Evolutionary conservation across 2,888 invertebrate species (phyloP), one percentile per base, ranked within the genome.

Genomic region (Platycnemis pennipes): DNA sequence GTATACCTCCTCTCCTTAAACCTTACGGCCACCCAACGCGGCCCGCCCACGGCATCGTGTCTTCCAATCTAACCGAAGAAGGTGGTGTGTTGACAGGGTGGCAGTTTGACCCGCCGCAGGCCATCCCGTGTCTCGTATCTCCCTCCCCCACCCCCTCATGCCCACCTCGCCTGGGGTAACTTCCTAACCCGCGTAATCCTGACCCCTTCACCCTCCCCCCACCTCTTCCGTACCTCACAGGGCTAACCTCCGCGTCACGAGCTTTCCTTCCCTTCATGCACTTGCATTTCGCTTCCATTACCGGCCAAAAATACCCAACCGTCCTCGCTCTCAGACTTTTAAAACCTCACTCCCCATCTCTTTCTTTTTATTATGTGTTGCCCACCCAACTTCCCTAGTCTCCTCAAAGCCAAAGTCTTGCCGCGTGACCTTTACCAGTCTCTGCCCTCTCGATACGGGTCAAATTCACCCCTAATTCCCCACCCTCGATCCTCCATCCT

Each of bases 251-350:
- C 77, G 31, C 77, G 77, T 77, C 77, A 77, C 77, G 77, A 37
- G 37, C 77, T 16, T 77, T 77, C 37, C 77, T 11, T 77, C 37
- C 77, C 8, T 8, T 89, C 49, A 44, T 42, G 91, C 91, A 91
- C 91, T 91, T 91, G 63, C 63, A 91, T 69, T 91, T 91, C 45
- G 91, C 69, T 91, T 91, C 91, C 91, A 91, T 91, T 91, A 69
- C 63, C 26, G n/a, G 22, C 91, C 63, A 91, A 91, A 91, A 91
- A 91, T 91, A 91, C 91, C 56, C 26, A 26, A 44, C 26, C 69
- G n/a, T 56, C 37, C 8, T 77, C 77, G 31, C 77, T 26, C 26
- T 77, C 5, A 5, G 77, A 37, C 77, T 31, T 37, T 26, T 63
- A 13, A 31, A 31, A 37, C 31, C 11, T 37, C 11, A 1, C 1